A percentile compares a stretch with the other conserved stretches of the same genome.
Evolutionary conservation across 2,113 vertebrate species (phyloP).

Genomic region (Ailuropoda melanoleuca): DNA sequence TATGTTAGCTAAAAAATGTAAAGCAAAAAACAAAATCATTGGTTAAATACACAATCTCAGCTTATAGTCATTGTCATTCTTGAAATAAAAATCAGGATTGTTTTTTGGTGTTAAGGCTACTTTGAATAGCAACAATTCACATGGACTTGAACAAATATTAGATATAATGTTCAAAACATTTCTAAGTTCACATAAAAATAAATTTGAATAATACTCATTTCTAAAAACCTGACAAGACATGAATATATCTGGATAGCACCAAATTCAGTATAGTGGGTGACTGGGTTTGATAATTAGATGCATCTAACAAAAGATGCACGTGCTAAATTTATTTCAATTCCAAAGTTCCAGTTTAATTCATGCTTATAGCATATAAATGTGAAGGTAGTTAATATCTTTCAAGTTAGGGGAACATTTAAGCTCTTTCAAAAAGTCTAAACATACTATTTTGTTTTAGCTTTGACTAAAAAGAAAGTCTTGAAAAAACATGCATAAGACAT

Average conservation of each 20-base stretch:
- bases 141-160: neutral
- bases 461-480: neutral
- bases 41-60: neutral
- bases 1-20: neutral
- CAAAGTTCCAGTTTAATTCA: constrained; percentile 8
- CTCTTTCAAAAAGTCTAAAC: neutral
- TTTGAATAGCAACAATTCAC: constrained; percentile 9
- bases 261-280: neutral
- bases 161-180: neutral
- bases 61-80: neutral
- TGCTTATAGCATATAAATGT: neutral
- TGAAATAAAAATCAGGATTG: neutral
- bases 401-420: neutral
- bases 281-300: neutral
- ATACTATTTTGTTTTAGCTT: neutral
- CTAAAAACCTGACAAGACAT: neutral
- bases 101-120: neutral
- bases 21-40: neutral
- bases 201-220: neutral
- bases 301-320: neutral
- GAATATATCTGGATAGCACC: neutral
- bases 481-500: neutral
- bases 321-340: neutral
- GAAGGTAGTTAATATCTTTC: neutral
- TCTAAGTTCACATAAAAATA: constrained; percentile 27